Base-by-base conservation (phyloP, 2,797 vertebrate species). In the Chloroceryle amazona region DNA sequence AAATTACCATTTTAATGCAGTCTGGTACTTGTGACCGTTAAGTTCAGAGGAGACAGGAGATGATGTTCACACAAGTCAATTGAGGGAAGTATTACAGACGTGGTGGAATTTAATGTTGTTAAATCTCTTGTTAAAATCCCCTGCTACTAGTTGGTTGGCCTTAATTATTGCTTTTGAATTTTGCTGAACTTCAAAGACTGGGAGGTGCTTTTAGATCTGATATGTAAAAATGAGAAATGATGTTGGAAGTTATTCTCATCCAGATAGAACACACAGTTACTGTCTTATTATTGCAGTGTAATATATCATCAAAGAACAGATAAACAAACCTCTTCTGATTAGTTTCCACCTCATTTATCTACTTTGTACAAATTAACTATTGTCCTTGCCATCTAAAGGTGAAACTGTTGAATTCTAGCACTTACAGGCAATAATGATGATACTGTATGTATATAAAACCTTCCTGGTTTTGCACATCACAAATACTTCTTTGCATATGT, bases 331-430 rank as follows among this genome's bases (percentile, higher is more conserved):
- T 91, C 71, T 96, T 94, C 93, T 94, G 95, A 96, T 96, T 96
- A 94, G 81, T 96, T 97, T 95, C 81, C 93, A 93, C 85, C 94
- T 96, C 96, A 96, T 97, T 97, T 97, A 94, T 97, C 95, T 96
- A 80, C 75, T 97, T 93, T 66, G 81, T 89, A 88, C 79, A 79
- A 96, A 96, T 97, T 97, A 97, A 93, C 83, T 86, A 54, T 86
- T 97, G 93, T 89, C 96, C 92, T 95, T 97, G 95, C 72, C 83
- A 81, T 80, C 86, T 81, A 62, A 42, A 94, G 95, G 90, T 93
- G 92, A 93, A 95, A 68, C 55, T 74, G 51, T 87, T 87, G 86
- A 94, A 90, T 92, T 73, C 5, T 2, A 62, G 31, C 31, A 73
- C 67, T 89, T 86, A 37, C 9, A 84, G 47, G 31, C 70, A 89